phyloP scores from a whole-genome alignment of 2,113 vertebrate genomes.

The Rhodinocichla rosea region DNA sequence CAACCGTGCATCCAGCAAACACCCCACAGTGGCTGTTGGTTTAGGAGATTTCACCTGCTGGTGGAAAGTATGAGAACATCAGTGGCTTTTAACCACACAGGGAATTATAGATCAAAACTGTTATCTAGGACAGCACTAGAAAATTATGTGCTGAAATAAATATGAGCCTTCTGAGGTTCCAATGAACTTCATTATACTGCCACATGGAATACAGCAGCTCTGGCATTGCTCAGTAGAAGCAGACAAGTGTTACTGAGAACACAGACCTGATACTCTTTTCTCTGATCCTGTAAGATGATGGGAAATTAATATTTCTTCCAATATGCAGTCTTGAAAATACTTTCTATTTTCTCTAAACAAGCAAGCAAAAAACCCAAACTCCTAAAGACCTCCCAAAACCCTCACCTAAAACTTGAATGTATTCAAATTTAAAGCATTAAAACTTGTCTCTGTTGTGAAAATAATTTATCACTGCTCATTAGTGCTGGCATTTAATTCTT shows the following conservation, averaged over 20 bases:
- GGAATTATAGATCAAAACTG: neutral
- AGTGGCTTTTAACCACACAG: neutral
- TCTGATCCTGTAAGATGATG: neutral
- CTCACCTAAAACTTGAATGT: neutral
- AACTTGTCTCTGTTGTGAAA: neutral
- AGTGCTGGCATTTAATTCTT: neutral
- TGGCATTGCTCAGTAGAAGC: neutral
- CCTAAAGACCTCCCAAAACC: neutral
- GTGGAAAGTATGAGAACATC: neutral
- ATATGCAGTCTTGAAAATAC: neutral
- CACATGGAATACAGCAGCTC: neutral
- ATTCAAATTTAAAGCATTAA: neutral
- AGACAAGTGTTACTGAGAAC: neutral
- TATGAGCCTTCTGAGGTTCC: neutral
- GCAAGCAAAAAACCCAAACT: fast-evolving
- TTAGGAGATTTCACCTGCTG: neutral
- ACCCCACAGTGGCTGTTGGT: neutral
- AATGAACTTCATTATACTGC: neutral
- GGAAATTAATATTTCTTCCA: neutral
- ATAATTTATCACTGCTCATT: neutral
- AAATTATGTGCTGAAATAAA: neutral
- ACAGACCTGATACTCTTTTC: neutral
- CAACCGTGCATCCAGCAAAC: neutral
- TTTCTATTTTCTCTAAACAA: neutral
- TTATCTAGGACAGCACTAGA: neutral